Percentiles rank a stretch among this genome's conserved stretches.
phyloP scores from a whole-genome alignment of 2,113 vertebrate species.

The Vombatus ursinus region DNA sequence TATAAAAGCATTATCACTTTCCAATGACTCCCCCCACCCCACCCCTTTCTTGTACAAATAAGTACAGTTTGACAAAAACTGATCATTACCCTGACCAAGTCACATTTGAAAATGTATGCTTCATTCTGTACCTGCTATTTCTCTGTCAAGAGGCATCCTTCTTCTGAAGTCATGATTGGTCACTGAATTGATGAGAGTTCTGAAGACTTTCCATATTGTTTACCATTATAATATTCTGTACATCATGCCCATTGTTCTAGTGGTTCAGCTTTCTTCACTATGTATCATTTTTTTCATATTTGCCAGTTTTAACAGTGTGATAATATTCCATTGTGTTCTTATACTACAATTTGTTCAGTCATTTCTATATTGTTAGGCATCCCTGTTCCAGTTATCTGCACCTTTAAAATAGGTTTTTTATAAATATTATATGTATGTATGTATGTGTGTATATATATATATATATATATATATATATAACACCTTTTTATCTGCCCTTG shows the following conservation, averaged over 20 bases:
- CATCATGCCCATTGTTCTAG: neutral
- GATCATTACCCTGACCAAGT: neutral
- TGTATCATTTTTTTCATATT: neutral
- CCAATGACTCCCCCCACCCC: neutral
- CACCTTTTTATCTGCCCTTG: neutral
- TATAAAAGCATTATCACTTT: neutral
- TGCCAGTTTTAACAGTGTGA: neutral
- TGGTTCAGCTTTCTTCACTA: neutral
- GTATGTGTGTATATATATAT: neutral
- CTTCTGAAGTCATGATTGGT: neutral
- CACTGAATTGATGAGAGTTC: neutral
- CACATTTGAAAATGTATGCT: neutral
- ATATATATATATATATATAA: no score
- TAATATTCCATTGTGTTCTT: neutral
- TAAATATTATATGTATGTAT: neutral
- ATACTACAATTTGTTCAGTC: neutral
- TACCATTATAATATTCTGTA: neutral
- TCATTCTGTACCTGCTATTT: neutral
- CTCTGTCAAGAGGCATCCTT: neutral
- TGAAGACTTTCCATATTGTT: neutral
- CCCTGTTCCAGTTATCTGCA: neutral
- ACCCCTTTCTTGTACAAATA: neutral
- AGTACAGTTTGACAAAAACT: neutral
- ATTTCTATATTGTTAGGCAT: neutral
- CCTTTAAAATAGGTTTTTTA: neutral